Evolutionary conservation across 2,888 invertebrate species (phyloP).

Genomic region (Troglohyphantes excavatus): DNA sequence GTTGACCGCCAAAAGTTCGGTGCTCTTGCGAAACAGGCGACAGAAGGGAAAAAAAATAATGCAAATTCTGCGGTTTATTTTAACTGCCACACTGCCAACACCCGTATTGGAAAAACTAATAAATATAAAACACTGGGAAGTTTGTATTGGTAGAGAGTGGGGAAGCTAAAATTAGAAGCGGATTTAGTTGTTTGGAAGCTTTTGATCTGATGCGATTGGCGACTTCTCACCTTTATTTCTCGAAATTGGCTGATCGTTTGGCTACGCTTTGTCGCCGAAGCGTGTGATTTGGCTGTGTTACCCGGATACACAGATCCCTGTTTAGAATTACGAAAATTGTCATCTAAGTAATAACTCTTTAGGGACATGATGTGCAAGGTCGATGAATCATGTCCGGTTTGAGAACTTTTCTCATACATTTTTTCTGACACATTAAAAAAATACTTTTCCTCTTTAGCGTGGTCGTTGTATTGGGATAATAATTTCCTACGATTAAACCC

Average conservation of each 20-base stretch:
- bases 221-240: slow-evolving; percentile 11
- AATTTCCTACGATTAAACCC: not conserved
- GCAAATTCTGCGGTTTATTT: slow-evolving; percentile 45
- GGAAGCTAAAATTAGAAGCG: slow-evolving; percentile 35
- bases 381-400: slow-evolving; percentile 39
- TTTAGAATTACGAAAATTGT: slow-evolving; percentile 24
- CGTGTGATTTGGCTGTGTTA: slow-evolving; percentile 32
- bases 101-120: slow-evolving; percentile 16
- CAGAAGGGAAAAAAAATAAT: slow-evolving; percentile 7
- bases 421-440: not conserved
- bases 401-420: not conserved
- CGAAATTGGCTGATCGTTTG: not conserved
- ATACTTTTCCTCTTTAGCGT: not conserved
- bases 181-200: slow-evolving; percentile 3
- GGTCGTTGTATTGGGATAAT: not conserved
- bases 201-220: not conserved
- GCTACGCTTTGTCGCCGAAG: slow-evolving; percentile 28
- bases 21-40: slow-evolving; percentile 44
- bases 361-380: slow-evolving; percentile 1
- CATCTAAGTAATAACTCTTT: slow-evolving; percentile 20
- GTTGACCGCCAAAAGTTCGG: slow-evolving; percentile 57
- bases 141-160: not conserved
- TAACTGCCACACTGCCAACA: slow-evolving; percentile 6
- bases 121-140: not conserved
- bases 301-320: slow-evolving; percentile 23